Conservation (phyloP, 1,140 invertebrate genomes). For the Sinonovacula constricta region DNA sequence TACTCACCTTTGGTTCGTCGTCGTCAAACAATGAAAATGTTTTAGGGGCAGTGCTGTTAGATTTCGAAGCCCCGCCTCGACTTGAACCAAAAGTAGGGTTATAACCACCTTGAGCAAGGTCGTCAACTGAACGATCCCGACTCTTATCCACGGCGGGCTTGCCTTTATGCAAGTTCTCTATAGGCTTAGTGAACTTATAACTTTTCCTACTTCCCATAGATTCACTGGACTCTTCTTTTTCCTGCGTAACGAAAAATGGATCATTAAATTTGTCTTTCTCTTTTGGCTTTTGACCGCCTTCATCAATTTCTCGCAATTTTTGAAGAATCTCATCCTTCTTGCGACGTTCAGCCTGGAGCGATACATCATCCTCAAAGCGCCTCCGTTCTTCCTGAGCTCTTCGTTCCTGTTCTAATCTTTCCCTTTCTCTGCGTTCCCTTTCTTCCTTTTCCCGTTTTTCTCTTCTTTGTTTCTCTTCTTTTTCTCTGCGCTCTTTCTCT, state of each 20-base stretch:
- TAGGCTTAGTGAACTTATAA: constrained; percentile 62
- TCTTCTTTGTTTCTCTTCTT: constrained; percentile 26
- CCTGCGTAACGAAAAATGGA: constrained; percentile 39
- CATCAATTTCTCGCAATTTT: constrained; percentile 63
- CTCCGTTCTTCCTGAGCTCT: no score
- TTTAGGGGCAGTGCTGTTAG: no score
- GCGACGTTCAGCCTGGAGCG: constrained; percentile 62
- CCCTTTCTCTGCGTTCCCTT: constrained; percentile 48
- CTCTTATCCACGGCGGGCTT: constrained; percentile 64
- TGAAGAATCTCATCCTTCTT: constrained; percentile 68
- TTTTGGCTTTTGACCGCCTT: constrained; percentile 27
- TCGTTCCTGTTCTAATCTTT: no score
- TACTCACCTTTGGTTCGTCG: constrained; percentile 22
- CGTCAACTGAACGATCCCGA: constrained; percentile 36
- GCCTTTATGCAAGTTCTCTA: constrained; percentile 69
- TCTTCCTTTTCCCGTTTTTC: constrained; percentile 34
- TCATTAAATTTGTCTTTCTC: constrained; percentile 43
- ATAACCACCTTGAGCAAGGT: constrained; percentile 61
- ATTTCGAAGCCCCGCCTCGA: background rate
- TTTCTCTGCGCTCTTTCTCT: constrained; percentile 11
- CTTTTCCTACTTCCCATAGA: constrained; percentile 53
- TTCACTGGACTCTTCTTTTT: constrained; percentile 35
- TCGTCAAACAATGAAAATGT: constrained; percentile 45
- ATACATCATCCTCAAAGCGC: constrained; percentile 61
- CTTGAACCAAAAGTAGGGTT: constrained; percentile 61